Evolutionary conservation across 2,888 invertebrate genomes (phyloP).

Genomic region (Dynastes hyllus): DNA sequence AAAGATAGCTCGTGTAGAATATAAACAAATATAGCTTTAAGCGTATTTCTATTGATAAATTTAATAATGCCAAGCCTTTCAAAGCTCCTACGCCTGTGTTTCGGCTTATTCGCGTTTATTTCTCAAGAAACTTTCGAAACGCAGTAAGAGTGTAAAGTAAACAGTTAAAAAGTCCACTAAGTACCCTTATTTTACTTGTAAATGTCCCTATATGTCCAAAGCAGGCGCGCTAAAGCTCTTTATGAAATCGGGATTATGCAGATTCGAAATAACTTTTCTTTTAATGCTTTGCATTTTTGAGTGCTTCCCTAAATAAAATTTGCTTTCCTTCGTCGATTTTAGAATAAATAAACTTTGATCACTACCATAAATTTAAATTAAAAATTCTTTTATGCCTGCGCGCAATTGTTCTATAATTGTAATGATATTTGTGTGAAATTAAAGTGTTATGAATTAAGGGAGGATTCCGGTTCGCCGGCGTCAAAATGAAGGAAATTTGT

Average conservation of each 20-base stretch:
- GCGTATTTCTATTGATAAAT: conserved; percentile 37
- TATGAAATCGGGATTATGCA: conserved; percentile 69
- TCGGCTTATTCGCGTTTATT: conserved; percentile 54
- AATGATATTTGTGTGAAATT: too few relatives aligned
- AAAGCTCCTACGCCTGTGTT: conserved; percentile 44
- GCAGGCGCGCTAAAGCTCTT: conserved; percentile 60
- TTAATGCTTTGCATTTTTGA: conserved; percentile 68
- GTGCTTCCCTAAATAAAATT: conserved; percentile 50
- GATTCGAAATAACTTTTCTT: conserved; percentile 70
- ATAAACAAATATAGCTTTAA: too few relatives aligned
- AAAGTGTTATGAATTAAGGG: too few relatives aligned
- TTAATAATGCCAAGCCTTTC: conserved; percentile 44
- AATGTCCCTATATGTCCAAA: conserved; percentile 65
- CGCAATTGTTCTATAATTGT: too few relatives aligned
- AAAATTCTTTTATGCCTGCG: neutral
- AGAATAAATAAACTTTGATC: conserved; percentile 43
- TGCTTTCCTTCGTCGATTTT: conserved; percentile 32
- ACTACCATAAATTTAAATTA: conserved; percentile 16
- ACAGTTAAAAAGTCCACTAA: conserved; percentile 66
- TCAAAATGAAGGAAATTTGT: too few relatives aligned
- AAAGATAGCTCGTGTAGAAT: too few relatives aligned
- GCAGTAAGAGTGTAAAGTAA: conserved; percentile 61
- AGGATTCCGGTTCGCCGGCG: too few relatives aligned
- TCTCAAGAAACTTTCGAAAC: conserved; percentile 55
- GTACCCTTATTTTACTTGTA: conserved; percentile 69